A percentile compares a stretch with the other conserved stretches of the same genome.
phyloP scores from a whole-genome alignment of 2,888 invertebrate genomes.

The Oxycera nigricornis region DNA sequence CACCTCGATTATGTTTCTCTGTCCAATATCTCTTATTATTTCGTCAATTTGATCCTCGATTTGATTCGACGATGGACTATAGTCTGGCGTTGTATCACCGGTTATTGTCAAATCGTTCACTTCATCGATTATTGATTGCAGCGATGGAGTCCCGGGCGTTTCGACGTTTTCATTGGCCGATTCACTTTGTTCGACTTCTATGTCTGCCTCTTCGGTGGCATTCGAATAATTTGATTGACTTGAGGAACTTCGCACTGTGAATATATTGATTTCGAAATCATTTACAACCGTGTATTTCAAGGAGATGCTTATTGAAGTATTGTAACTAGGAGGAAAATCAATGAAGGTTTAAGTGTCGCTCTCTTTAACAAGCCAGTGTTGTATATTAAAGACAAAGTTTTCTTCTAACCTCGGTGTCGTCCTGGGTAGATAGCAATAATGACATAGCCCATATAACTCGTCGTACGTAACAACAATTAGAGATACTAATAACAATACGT shows the following conservation, averaged over 20 bases:
- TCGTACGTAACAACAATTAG: too few species aligned
- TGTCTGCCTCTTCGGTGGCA: constrained; percentile 59
- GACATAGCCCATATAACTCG: too few species aligned
- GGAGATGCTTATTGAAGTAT: not conserved
- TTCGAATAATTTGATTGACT: constrained; percentile 54
- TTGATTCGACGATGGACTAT: constrained; percentile 45
- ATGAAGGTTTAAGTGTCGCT: too few species aligned
- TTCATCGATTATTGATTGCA: constrained; percentile 53
- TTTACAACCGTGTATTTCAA: too few species aligned
- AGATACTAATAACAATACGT: too few species aligned
- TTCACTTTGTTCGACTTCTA: constrained; percentile 46
- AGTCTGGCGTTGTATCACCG: constrained; percentile 12
- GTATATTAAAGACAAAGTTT: not conserved
- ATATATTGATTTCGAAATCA: not conserved
- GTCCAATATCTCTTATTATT: constrained; percentile 48
- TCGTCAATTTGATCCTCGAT: constrained; percentile 49
- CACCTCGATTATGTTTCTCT: constrained; percentile 49
- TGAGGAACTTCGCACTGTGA: constrained; percentile 44
- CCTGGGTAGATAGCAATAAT: too few species aligned
- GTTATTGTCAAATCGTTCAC: constrained; percentile 49
- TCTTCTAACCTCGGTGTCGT: too few species aligned
- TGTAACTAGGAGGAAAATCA: not conserved
- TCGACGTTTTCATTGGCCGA: constrained; percentile 40
- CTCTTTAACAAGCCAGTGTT: too few species aligned
- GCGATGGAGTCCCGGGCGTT: constrained; percentile 48